Conservation (phyloP, 2,113 vertebrate species). For the Elgaria multicarinata region DNA sequence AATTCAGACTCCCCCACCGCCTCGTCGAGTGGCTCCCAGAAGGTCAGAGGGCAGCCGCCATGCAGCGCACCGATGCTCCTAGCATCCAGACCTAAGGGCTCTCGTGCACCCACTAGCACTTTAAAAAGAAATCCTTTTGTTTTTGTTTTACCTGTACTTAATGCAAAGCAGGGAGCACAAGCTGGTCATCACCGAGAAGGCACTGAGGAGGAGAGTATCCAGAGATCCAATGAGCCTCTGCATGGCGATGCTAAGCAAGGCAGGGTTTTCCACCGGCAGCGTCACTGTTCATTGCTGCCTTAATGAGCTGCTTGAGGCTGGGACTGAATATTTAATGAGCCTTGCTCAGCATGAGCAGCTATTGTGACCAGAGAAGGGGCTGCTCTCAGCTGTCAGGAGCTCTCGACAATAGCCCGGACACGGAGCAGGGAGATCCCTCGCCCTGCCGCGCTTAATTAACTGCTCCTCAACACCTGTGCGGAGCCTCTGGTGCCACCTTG, state of each 20-base stretch:
- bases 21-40: slow-evolving; percentile 50
- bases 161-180: slow-evolving; percentile 89
- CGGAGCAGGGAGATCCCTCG: slow-evolving; percentile 35
- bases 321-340: slow-evolving; percentile 87
- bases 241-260: slow-evolving; percentile 77
- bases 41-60: slow-evolving; percentile 52
- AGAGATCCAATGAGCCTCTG: slow-evolving; percentile 74
- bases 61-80: neutral
- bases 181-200: slow-evolving; percentile 86
- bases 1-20: slow-evolving; percentile 22
- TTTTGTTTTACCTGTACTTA: slow-evolving; percentile 88
- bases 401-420: slow-evolving; percentile 68
- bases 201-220: slow-evolving; percentile 74
- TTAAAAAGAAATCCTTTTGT: neutral
- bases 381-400: slow-evolving; percentile 74
- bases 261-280: slow-evolving; percentile 75
- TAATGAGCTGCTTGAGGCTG: slow-evolving; percentile 86
- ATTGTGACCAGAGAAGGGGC: slow-evolving; percentile 81
- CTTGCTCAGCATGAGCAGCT: slow-evolving; percentile 78
- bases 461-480: slow-evolving; percentile 64
- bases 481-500: slow-evolving; percentile 17
- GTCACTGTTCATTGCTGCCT: slow-evolving; percentile 81
- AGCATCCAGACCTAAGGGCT: slow-evolving; percentile 8
- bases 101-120: slow-evolving; percentile 15
- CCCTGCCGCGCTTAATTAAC: slow-evolving; percentile 44